Conservation (phyloP, 1,140 invertebrate species). For the Riptortus pedestris region DNA sequence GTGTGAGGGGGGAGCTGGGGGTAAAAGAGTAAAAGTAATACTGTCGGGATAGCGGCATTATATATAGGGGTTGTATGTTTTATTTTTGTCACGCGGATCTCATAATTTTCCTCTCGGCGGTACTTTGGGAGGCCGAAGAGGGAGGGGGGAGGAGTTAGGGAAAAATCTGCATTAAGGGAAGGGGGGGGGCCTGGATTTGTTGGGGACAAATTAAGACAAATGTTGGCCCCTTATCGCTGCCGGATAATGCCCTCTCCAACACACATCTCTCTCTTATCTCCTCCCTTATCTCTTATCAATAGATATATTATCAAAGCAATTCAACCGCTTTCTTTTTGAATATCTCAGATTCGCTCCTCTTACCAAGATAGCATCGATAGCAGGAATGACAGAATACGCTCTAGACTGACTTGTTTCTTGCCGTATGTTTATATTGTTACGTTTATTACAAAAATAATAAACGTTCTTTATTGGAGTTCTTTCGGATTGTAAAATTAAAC, state of each 20-base stretch:
- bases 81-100: constrained; percentile 18
- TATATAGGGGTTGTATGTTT: constrained; percentile 16
- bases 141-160: background rate
- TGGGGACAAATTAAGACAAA: constrained; percentile 17
- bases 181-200: constrained; percentile 2
- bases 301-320: too few relatives aligned
- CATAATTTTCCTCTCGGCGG: constrained; percentile 10
- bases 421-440: too few relatives aligned
- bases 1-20: background rate
- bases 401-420: too few relatives aligned
- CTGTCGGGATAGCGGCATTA: background rate
- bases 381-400: too few relatives aligned
- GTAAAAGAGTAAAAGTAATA: background rate
- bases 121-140: too few relatives aligned
- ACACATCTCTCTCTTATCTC: background rate
- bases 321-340: too few relatives aligned
- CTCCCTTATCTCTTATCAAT: background rate
- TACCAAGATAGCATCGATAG: too few relatives aligned
- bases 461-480: too few relatives aligned
- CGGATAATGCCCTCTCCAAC: too few relatives aligned
- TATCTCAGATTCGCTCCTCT: too few relatives aligned
- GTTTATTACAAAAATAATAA: too few relatives aligned
- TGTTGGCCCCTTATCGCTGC: background rate
- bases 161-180: constrained; percentile 11
- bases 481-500: too few relatives aligned